Conservation (phyloP, 2,113 vertebrate genomes). For the Micromys minutus region DNA sequence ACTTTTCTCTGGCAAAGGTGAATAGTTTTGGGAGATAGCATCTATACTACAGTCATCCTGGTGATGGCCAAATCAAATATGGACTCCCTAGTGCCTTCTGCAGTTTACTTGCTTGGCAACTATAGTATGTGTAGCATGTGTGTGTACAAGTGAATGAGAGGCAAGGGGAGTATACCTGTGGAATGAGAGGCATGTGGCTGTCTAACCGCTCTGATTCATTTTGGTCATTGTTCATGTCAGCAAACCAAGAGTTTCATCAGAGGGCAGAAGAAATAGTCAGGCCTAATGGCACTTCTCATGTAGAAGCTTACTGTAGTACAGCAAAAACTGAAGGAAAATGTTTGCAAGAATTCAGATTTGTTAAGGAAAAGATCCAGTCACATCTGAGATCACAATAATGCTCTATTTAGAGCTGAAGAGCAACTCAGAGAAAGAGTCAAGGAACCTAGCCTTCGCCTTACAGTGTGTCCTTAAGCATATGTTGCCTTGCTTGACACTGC, state of each 20-base stretch:
- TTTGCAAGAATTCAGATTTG: constrained; percentile 27
- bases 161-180: not conserved
- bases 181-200: not conserved
- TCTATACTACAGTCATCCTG: not conserved
- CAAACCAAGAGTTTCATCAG: not conserved
- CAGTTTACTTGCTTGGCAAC: not conserved
- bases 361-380: not conserved
- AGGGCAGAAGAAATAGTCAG: not conserved
- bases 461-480: not conserved
- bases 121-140: not conserved
- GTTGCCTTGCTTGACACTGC: not conserved
- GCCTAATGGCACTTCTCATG: constrained; percentile 6
- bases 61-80: not conserved
- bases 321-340: not conserved
- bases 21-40: constrained; percentile 42
- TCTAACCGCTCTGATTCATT: not conserved
- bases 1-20: constrained; percentile 46
- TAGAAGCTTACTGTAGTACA: not conserved
- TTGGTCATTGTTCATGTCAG: not conserved
- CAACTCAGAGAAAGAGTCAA: not conserved
- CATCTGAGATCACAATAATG: constrained; percentile 17
- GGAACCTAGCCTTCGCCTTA: not conserved
- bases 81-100: constrained; percentile 29
- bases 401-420: constrained; percentile 41
- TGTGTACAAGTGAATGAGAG: not conserved